These are phyloP conservation scores for Ammodytes marinus DNA, from an alignment of 2,113 vertebrate genomes.

Conservation along the genomic window DNA sequence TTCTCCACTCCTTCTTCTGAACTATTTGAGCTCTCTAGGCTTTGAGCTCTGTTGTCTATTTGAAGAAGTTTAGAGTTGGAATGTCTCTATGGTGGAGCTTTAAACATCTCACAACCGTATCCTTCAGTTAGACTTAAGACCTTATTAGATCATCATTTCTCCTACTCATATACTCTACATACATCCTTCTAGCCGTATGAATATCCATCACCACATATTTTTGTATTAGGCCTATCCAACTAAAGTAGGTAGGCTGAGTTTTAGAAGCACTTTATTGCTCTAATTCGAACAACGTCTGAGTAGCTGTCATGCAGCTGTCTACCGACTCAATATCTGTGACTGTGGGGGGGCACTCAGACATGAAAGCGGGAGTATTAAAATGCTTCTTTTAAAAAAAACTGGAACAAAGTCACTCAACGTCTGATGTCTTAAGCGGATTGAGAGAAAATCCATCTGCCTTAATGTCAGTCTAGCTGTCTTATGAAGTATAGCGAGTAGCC, in stretches of 20 bases:
- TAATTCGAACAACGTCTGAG: constrained; percentile 51
- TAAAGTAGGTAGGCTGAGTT: constrained; percentile 41
- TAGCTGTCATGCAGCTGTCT: constrained; percentile 65
- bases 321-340: constrained; percentile 73
- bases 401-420: constrained; percentile 77
- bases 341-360: constrained; percentile 80
- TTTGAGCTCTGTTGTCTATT: not conserved
- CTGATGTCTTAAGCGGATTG: constrained; percentile 87
- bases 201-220: constrained; percentile 27
- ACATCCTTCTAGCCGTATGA: not conserved
- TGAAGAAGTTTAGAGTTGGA: not conserved
- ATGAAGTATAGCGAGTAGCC: constrained; percentile 58
- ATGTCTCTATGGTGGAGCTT: no score
- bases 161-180: not conserved
- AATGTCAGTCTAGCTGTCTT: constrained; percentile 78
- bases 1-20: not conserved
- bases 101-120: no score
- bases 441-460: constrained; percentile 85
- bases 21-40: not conserved
- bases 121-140: not conserved
- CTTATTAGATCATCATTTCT: not conserved
- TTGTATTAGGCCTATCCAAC: constrained; percentile 17
- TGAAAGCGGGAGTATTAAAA: constrained; percentile 84
- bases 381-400: constrained; percentile 81
- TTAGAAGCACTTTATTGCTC: constrained; percentile 52